phyloP scores from a whole-genome alignment of 2,797 vertebrate genomes.

The Chaetophractus vellerosus region DNA sequence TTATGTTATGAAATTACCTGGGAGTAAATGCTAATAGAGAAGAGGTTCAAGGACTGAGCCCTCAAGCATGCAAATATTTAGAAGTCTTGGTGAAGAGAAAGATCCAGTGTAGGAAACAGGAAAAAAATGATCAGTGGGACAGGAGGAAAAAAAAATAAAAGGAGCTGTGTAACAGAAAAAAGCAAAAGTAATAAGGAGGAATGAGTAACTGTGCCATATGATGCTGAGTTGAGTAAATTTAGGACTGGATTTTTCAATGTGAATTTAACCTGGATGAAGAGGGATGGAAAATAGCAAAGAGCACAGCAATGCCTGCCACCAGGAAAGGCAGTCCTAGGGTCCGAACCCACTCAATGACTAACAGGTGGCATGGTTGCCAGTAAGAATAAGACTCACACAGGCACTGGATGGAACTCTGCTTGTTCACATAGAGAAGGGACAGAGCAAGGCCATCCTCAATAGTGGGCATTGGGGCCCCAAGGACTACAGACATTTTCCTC shows the following conservation, averaged over 20 bases:
- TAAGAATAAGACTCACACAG: too few species aligned
- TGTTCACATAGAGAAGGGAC: too few species aligned
- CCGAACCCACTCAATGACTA: too few species aligned
- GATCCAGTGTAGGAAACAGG: not conserved
- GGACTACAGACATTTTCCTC: too few species aligned
- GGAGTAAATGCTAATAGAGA: not conserved
- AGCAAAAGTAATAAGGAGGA: not conserved
- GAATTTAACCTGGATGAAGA: not conserved
- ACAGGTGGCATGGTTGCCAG: too few species aligned
- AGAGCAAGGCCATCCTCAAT: too few species aligned
- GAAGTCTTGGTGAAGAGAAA: not conserved
- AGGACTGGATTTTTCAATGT: not conserved
- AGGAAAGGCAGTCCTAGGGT: too few species aligned
- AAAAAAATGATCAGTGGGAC: not conserved
- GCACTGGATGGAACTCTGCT: too few species aligned
- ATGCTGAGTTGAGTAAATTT: not conserved
- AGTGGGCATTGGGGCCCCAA: too few species aligned
- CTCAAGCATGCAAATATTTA: not conserved
- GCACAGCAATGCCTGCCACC: too few species aligned
- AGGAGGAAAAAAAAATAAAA: not conserved
- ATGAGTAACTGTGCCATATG: not conserved
- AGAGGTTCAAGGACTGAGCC: not conserved
- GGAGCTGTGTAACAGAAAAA: not conserved
- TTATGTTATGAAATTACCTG: conserved; percentile 37
- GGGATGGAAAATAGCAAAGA: too few species aligned